These are phyloP conservation scores for Rhodeus uyekii DNA, from an alignment of 2,797 vertebrate genomes.

Conservation along the genomic window DNA sequence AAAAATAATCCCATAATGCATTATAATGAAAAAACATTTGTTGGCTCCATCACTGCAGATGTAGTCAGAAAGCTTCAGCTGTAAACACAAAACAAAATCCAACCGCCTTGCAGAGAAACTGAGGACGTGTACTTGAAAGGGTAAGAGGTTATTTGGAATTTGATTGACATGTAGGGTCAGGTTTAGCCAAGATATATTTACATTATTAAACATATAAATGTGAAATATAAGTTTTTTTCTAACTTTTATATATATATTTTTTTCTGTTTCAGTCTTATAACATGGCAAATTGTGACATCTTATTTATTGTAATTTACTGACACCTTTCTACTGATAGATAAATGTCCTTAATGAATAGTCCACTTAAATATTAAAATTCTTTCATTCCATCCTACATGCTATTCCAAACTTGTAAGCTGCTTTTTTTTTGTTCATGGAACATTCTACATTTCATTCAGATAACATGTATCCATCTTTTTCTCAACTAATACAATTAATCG, in stretches of 20 bases:
- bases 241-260: background rate
- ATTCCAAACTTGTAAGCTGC: background rate
- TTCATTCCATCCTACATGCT: background rate
- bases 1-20: conserved; percentile 50
- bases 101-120: conserved; percentile 11
- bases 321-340: background rate
- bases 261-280: background rate
- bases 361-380: background rate
- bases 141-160: background rate
- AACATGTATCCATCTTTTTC: background rate
- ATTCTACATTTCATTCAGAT: background rate
- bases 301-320: background rate
- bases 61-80: background rate
- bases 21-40: conserved; percentile 29
- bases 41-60: conserved; percentile 3
- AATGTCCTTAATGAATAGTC: background rate
- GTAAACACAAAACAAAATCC: conserved; percentile 10
- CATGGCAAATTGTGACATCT: background rate
- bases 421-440: background rate
- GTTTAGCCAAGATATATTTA: background rate
- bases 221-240: background rate
- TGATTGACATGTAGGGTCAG: background rate
- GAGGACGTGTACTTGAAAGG: background rate
- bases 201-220: background rate
- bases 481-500: background rate